Conservation (phyloP, 2,113 vertebrate species). For the Corythornis vintsioides region DNA sequence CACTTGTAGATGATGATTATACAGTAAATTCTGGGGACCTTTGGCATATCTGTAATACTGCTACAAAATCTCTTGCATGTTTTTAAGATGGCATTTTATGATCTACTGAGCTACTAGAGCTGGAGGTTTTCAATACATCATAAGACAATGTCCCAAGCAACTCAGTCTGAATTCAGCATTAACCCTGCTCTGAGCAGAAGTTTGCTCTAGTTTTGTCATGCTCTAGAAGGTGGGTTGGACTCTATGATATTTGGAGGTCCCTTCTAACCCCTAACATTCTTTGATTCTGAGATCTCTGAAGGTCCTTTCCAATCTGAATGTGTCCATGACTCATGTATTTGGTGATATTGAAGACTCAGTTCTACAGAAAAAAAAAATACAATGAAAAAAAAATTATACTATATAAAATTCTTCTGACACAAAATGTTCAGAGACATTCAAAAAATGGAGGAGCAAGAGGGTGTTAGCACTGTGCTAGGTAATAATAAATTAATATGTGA, state of each 20-base stretch:
- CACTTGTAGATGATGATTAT: neutral
- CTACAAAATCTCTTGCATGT: neutral
- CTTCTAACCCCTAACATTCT: too few relatives aligned
- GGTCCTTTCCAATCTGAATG: neutral
- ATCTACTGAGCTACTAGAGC: neutral
- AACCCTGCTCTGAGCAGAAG: neutral
- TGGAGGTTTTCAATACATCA: neutral
- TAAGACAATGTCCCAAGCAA: neutral
- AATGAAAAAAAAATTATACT: neutral
- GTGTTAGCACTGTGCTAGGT: neutral
- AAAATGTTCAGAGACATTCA: neutral
- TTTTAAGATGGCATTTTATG: neutral
- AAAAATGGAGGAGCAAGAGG: neutral
- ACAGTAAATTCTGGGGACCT: neutral
- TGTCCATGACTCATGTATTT: neutral
- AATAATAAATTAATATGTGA: neutral
- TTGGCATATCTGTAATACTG: neutral
- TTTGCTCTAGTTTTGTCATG: neutral
- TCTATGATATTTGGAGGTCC: too few relatives aligned
- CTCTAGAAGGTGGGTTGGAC: too few relatives aligned
- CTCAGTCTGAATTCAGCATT: neutral
- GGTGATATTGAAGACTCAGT: neutral
- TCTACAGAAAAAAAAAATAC: neutral
- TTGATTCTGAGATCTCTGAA: neutral
- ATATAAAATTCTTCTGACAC: neutral